phyloP scores from a whole-genome alignment of 2,113 vertebrate genomes.

The Mormyrus lacerda region DNA sequence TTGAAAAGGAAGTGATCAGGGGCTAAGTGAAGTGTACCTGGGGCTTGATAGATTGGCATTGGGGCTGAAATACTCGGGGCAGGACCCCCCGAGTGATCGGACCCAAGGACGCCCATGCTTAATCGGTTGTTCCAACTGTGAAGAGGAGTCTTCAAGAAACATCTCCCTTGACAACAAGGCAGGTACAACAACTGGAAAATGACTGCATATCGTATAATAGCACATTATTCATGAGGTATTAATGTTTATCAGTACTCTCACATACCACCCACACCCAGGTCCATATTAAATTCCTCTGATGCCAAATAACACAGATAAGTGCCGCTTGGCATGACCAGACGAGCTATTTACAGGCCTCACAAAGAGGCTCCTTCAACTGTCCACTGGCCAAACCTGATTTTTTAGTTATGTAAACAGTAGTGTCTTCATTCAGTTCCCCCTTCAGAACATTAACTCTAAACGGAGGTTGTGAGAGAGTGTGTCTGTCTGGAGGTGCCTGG shows the following conservation, averaged over 20 bases:
- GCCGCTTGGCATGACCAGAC: neutral
- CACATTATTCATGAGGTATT: neutral
- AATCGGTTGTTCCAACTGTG: neutral
- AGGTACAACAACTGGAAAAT: neutral
- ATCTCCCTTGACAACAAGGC: neutral
- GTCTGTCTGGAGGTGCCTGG: neutral
- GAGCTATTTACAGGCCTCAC: neutral
- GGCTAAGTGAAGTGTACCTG: too few relatives aligned
- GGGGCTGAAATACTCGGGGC: too few relatives aligned
- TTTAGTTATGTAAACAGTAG: neutral
- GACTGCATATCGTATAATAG: neutral
- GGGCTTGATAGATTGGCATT: too few relatives aligned
- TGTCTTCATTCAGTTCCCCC: neutral
- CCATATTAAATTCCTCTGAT: conserved; percentile 7
- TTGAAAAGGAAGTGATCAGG: too few relatives aligned
- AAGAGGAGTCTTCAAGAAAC: neutral
- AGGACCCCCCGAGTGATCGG: too few relatives aligned
- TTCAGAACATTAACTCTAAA: neutral
- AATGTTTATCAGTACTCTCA: neutral
- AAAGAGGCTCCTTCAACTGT: neutral
- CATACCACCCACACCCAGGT: conserved; percentile 2
- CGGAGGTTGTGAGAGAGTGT: neutral
- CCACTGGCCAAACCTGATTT: neutral
- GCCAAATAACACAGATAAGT: conserved; percentile 16
- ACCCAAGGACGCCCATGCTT: too few relatives aligned